Evolutionary conservation across 2,888 invertebrate genomes (phyloP), one percentile per base, ranked within the genome.

Genomic region (Cerceris ruficornis): DNA sequence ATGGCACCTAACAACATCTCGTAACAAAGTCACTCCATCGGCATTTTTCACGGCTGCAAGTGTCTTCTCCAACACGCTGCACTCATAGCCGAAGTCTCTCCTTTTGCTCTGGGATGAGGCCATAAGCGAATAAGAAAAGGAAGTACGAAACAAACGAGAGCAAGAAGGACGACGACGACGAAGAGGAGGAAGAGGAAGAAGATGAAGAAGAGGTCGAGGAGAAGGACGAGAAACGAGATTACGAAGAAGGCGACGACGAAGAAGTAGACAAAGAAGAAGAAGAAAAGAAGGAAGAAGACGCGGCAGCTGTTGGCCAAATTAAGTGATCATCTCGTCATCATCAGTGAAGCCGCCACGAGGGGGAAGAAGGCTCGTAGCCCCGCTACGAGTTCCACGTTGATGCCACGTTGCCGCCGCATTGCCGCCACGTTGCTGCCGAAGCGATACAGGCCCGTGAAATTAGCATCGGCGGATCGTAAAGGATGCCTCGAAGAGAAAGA

Each of bases 291-390:
- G 62, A 61, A 62, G 67, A 72, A 80, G 81, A 84, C 87, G 90
- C 90, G 90, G 92, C 92, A 92, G 92, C 92, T 92, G 92, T 91
- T 91, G 91, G 91, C 90, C 91, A 92, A 92, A 92, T 92, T 92
- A 91, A 92, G 92, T 91, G 92, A 92, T 92, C 92, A 92, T 91
- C 92, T 91, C 91, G 91, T 91, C 91, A 92, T 92, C 92, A 90
- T 91, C 91, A 90, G 91, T 89, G 87, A 87, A 87, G 90, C 91
- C 91, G 90, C 89, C 88, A 84, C 86, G 87, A 86, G 85, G 86
- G 87, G 84, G 67, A 69, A 67, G 57, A 61, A 74, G 74, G 50
- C 42, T 66, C 54, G 68, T 74, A 17, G 67, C 61, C 59, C 50
- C 8, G 60, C 42, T 75, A 60, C 79, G 74, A 74, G 81, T 81